Evolutionary conservation across 2,888 invertebrate species (phyloP), one percentile per base, ranked within the genome.

Genomic region (Heteromurus nitidus): DNA sequence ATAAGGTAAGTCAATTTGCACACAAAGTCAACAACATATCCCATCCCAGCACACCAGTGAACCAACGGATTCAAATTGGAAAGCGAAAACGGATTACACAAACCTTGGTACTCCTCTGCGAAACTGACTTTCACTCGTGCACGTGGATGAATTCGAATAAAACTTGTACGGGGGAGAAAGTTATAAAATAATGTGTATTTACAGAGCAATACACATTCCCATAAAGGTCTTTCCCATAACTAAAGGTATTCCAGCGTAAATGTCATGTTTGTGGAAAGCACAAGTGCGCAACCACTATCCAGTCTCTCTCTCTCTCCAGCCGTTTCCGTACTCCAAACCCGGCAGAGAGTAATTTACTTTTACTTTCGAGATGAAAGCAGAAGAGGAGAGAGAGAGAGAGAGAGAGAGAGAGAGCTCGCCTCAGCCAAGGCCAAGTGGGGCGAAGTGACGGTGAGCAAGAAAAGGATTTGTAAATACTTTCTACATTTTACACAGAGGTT

Each of bases 241-340:
- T 31, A 44, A 76, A 68, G 44, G 67, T 67, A 68, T 58, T 76
- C 58, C 16, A 47, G 58, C 67, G 68, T 67, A 58, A 68, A 76
- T 67, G 67, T 68, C 58, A 68, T 67, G 64, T 42, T 36, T 67
- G 26, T 26, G 26, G 58, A 58, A 50, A 58, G 7, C 28, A 58
- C 26, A 28, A 28, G 60, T n/a, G 11, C 60, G 28, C 50, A 50
- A 5, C 50, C 50, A 50, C 50, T 18, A 50, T n/a, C n/a, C 50
- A 11, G n/a, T 36, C 11, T n/a, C 5, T 13, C 18, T 50, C 9
- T n/a, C 5, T 18, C 3, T 50, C 3, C 50, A 13, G 18, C 50
- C 50, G 3, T 36, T 18, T 13, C 50, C n/a, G n/a, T 50, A n/a
- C n/a, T 50, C 50, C 50, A 13, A 5, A 5, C 50, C 50, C n/a